These are phyloP conservation scores for Gadus macrocephalus DNA, from an alignment of 2,113 vertebrate species.

Conservation along the genomic window DNA sequence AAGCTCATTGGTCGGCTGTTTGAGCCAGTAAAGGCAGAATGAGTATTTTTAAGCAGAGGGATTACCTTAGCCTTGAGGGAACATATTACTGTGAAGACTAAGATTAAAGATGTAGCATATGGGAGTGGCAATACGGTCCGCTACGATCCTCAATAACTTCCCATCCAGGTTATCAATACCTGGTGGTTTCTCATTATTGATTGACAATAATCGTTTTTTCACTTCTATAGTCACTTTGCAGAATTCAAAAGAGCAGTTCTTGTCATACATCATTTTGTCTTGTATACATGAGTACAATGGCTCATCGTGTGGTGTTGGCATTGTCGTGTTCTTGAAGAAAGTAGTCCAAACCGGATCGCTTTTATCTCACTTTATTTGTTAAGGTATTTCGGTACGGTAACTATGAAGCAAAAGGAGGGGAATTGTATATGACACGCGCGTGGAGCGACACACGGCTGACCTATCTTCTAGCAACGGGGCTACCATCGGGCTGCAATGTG, in stretches of 20 bases:
- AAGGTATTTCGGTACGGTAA: no score
- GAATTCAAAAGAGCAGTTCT: conserved; percentile 7
- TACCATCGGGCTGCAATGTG: no score
- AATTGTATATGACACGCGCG: no score
- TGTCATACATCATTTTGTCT: conserved; percentile 9
- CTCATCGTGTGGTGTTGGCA: neutral
- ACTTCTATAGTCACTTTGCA: neutral
- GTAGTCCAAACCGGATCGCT: no score
- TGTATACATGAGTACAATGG: conserved; percentile 2
- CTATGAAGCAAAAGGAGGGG: no score
- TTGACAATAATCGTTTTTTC: neutral
- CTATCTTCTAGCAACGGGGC: no score
- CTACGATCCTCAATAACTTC: conserved; percentile 2
- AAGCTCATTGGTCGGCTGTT: conserved; percentile 2
- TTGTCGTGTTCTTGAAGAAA: neutral
- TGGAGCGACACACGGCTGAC: no score
- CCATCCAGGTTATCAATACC: conserved; percentile 4
- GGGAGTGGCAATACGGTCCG: neutral
- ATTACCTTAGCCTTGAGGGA: conserved; percentile 8
- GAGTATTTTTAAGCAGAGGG: neutral
- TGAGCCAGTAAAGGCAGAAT: neutral
- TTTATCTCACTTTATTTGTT: no score
- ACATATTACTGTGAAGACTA: conserved; percentile 1
- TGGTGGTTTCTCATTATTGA: neutral
- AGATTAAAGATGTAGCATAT: conserved; percentile 5